A percentile compares a stretch with the other conserved stretches of the same genome.
These are phyloP conservation scores for Cerceris rybyensis DNA, from an alignment of 2,888 invertebrate species.

Conservation along the genomic window DNA sequence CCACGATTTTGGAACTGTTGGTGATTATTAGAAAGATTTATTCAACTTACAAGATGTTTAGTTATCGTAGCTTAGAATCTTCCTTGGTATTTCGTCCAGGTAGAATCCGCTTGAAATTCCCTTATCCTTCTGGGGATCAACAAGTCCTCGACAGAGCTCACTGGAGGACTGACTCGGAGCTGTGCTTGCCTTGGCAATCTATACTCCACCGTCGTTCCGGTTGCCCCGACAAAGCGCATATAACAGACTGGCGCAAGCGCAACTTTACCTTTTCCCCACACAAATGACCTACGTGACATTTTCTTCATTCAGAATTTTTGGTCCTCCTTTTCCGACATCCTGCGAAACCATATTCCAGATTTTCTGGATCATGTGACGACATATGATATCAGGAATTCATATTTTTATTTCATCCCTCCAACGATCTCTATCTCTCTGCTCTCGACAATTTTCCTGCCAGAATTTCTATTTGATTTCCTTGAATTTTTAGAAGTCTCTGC, in stretches of 20 bases:
- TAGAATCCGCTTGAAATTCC: constrained; percentile 25
- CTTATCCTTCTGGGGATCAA: constrained; percentile 59
- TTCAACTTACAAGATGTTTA: constrained; percentile 45
- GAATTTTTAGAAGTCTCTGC: too few species aligned
- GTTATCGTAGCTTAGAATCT: constrained; percentile 17
- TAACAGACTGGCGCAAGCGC: constrained; percentile 65
- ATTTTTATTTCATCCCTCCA: too few species aligned
- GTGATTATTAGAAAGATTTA: not conserved
- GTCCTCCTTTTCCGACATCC: not conserved
- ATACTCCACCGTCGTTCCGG: constrained; percentile 74
- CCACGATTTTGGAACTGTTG: too few species aligned
- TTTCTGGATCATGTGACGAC: not conserved
- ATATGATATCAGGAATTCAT: not conserved
- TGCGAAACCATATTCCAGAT: not conserved
- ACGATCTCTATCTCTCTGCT: too few species aligned
- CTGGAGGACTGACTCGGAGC: constrained; percentile 74
- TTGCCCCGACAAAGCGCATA: constrained; percentile 64
- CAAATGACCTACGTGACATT: constrained; percentile 55
- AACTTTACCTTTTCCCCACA: constrained; percentile 45
- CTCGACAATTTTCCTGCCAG: too few species aligned
- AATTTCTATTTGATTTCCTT: too few species aligned
- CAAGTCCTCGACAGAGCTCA: constrained; percentile 71
- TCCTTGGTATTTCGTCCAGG: constrained; percentile 17
- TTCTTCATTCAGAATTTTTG: constrained; percentile 61
- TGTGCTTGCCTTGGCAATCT: constrained; percentile 71